These are phyloP conservation scores for Tricholaema leucomelas DNA, from an alignment of 2,113 vertebrate species.

Conservation along the genomic window DNA sequence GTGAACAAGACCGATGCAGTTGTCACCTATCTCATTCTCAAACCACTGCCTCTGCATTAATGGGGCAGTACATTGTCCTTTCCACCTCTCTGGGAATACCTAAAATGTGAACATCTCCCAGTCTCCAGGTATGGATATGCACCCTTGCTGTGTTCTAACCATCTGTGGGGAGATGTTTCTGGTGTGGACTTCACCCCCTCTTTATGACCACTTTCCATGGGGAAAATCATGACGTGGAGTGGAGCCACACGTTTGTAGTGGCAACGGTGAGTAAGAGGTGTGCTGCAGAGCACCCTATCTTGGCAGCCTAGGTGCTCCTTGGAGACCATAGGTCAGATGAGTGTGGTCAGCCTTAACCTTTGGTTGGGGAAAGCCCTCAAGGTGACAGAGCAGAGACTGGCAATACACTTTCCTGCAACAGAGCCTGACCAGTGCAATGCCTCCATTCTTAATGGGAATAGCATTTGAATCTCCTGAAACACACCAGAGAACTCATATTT, in stretches of 20 bases:
- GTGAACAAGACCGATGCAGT: neutral
- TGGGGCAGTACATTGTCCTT: neutral
- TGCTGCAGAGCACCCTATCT: neutral
- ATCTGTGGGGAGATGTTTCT: neutral
- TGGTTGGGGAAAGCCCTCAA: neutral
- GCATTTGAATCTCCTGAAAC: neutral
- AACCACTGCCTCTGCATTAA: neutral
- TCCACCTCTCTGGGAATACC: neutral
- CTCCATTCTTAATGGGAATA: neutral
- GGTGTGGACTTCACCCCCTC: neutral
- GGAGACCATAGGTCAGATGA: neutral
- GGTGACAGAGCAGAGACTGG: neutral
- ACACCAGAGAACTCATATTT: neutral
- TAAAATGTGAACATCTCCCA: neutral
- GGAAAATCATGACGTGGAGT: neutral
- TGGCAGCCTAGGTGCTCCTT: neutral
- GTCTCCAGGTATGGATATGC: neutral
- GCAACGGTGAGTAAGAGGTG: neutral
- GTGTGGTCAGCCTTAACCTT: neutral
- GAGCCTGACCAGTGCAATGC: neutral
- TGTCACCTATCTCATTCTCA: neutral
- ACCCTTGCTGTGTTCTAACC: fast-evolving
- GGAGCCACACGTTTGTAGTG: neutral
- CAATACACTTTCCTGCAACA: neutral
- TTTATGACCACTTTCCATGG: neutral